Conservation (phyloP, 2,113 vertebrate genomes). For the Pelodiscus sinensis region DNA sequence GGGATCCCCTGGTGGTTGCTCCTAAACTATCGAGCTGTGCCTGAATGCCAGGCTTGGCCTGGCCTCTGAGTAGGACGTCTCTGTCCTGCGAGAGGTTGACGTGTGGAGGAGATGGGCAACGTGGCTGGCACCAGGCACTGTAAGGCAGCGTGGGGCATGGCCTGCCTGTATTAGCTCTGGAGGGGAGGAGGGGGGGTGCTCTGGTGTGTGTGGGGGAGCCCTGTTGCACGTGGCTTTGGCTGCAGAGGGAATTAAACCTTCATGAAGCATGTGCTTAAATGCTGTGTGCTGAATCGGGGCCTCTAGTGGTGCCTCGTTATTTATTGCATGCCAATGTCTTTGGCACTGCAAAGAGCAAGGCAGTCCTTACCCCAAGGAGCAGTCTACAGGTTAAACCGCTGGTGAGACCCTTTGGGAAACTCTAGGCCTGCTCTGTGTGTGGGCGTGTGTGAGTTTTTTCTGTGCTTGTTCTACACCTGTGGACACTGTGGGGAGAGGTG, state of each 20-base stretch:
- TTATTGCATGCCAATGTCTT: background rate
- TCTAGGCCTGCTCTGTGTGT: background rate
- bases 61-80: background rate
- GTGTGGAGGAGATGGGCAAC: background rate
- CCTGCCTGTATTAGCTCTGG: background rate
- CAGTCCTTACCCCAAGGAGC: fast-evolving
- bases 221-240: background rate
- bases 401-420: background rate
- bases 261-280: background rate
- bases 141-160: background rate
- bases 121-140: background rate
- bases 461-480: background rate
- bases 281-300: fast-evolving
- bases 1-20: background rate
- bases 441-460: fast-evolving
- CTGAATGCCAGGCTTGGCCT: background rate
- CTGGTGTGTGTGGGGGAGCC: background rate
- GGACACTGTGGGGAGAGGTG: background rate
- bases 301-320: background rate
- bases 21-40: background rate
- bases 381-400: background rate
- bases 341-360: fast-evolving
- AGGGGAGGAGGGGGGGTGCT: background rate
- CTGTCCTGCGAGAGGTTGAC: background rate
- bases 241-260: constrained; percentile 39